Percentiles rank a stretch among this genome's conserved stretches.
These are phyloP conservation scores for Nematopogon swammerdamellus DNA, from an alignment of 2,888 invertebrate genomes.

Conservation along the genomic window DNA sequence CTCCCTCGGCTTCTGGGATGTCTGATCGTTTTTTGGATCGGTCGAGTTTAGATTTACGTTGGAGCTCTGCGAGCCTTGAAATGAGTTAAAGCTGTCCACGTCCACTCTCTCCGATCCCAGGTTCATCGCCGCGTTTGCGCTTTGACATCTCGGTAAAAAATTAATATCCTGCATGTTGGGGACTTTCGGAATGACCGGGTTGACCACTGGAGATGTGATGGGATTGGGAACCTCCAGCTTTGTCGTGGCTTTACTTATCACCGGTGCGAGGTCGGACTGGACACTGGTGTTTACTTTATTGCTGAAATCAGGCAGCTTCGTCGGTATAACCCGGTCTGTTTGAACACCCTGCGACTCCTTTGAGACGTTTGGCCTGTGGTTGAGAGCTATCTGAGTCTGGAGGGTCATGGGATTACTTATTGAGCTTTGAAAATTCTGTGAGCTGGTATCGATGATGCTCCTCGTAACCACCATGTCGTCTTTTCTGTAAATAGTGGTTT, in stretches of 20 bases:
- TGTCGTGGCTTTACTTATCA: slow-evolving; percentile 34
- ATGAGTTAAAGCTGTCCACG: slow-evolving; percentile 28
- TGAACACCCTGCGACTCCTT: slow-evolving; percentile 43
- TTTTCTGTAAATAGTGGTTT: slow-evolving; percentile 20
- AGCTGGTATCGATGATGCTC: slow-evolving; percentile 31
- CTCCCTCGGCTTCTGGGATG: slow-evolving; percentile 36
- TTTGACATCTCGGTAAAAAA: slow-evolving; percentile 47
- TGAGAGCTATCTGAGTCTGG: slow-evolving; percentile 37
- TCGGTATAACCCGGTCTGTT: slow-evolving; percentile 32
- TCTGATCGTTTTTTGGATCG: slow-evolving; percentile 32
- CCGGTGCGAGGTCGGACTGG: slow-evolving; percentile 18
- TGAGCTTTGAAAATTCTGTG: slow-evolving; percentile 33
- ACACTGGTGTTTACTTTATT: slow-evolving; percentile 5
- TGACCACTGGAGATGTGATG: slow-evolving; percentile 46
- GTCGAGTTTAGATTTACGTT: slow-evolving; percentile 20
- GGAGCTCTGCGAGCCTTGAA: slow-evolving; percentile 30
- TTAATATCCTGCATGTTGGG: slow-evolving; percentile 38
- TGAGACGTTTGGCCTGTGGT: slow-evolving; percentile 29
- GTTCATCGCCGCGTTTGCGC: slow-evolving; percentile 41
- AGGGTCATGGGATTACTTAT: slow-evolving; percentile 42
- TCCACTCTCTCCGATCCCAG: slow-evolving; percentile 38
- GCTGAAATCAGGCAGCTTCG: slow-evolving; percentile 21
- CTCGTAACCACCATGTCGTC: slow-evolving; percentile 42
- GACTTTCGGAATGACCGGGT: slow-evolving; percentile 42
- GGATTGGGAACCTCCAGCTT: slow-evolving; percentile 50